A percentile compares a stretch with the other conserved stretches of the same genome.
Evolutionary conservation across 2,113 vertebrate species (phyloP).

Genomic region (Zosterops japonicus): DNA sequence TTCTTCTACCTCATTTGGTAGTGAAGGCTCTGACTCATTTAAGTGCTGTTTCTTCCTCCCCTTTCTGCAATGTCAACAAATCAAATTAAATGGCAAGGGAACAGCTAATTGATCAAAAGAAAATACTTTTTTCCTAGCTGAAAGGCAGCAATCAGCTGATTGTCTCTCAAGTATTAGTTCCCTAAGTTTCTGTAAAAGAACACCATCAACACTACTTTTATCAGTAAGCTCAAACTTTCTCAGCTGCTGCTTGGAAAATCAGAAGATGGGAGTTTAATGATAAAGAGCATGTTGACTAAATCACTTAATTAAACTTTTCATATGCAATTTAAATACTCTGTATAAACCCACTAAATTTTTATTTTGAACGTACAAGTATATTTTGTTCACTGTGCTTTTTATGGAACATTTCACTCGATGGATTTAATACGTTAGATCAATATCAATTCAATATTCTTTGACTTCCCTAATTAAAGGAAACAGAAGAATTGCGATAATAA

Average conservation of each 20-base stretch:
- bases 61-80: not conserved
- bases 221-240: not conserved
- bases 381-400: slow-evolving; percentile 41
- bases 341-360: not conserved
- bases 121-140: not conserved
- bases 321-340: not conserved
- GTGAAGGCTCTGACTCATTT: not conserved
- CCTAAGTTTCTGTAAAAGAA: not conserved
- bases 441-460: slow-evolving; percentile 54
- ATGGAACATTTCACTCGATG: slow-evolving; percentile 44
- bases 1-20: not conserved
- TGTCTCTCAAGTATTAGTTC: not conserved
- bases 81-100: not conserved
- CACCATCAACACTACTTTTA: not conserved
- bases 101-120: not conserved
- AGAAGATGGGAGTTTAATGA: not conserved
- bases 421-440: slow-evolving; percentile 61
- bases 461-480: slow-evolving; percentile 71
- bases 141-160: not conserved
- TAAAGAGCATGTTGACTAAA: not conserved
- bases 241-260: not conserved
- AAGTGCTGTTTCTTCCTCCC: not conserved
- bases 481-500: slow-evolving; percentile 63
- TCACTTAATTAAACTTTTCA: slow-evolving; percentile 19
- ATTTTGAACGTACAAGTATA: not conserved